A percentile compares a stretch with the other conserved stretches of the same genome.
Conservation (phyloP, 2,888 invertebrate genomes). For the Lasioglossum leucozonium region DNA sequence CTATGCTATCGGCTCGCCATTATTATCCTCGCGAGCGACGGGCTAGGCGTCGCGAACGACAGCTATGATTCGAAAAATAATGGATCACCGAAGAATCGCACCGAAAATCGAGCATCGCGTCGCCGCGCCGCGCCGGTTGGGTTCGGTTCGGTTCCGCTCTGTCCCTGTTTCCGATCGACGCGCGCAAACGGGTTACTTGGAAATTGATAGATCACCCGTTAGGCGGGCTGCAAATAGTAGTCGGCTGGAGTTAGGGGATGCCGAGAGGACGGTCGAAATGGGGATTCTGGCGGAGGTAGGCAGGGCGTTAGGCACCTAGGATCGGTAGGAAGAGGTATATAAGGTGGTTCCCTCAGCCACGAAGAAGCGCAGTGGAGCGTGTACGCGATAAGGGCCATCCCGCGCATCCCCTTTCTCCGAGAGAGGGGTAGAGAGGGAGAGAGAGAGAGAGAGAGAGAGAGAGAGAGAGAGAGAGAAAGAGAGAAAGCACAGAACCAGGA, state of each 20-base stretch:
- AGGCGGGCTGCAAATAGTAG: conserved; percentile 73
- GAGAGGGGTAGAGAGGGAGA: neutral
- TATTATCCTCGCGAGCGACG: neutral
- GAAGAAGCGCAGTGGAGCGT: conserved; percentile 81
- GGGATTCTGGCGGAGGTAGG: conserved; percentile 32
- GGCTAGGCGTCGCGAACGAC: neutral
- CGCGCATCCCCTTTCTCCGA: conserved; percentile 41
- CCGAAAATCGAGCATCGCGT: conserved; percentile 23
- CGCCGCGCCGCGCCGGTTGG: too few species aligned
- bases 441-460: neutral
- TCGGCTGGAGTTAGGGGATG: conserved; percentile 39
- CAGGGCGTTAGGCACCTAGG: conserved; percentile 55
- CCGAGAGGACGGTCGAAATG: conserved; percentile 3
- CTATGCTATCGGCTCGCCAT: neutral
- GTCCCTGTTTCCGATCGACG: conserved; percentile 60
- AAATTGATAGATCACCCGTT: conserved; percentile 77
- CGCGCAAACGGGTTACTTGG: conserved; percentile 59
- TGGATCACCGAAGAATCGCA: conserved; percentile 29
- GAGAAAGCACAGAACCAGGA: conserved; percentile 21
- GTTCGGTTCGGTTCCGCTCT: neutral
- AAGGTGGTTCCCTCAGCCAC: conserved; percentile 77
- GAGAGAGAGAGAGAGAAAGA: neutral
- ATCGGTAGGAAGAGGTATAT: conserved; percentile 70
- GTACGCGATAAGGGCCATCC: conserved; percentile 82
- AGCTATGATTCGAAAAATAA: conserved; percentile 42